Base-by-base conservation (phyloP, 2,797 vertebrate genomes). In the Melanotaenia parkinsoni region DNA sequence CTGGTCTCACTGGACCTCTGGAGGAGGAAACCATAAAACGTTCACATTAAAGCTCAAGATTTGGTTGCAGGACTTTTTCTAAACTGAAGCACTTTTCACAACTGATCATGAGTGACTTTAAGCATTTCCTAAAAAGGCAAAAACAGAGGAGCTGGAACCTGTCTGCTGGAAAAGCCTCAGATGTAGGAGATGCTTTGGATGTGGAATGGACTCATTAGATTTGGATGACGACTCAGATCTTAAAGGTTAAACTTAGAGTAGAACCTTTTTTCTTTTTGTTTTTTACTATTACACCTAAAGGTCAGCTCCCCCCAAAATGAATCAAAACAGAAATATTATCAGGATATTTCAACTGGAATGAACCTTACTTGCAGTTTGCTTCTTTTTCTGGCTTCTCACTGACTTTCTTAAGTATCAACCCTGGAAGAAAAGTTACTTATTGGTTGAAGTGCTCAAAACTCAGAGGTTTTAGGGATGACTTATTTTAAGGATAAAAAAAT, bases 1-100 rank as follows among this genome's bases (percentile, higher is more conserved):
- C 45, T 75, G 81, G 81, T 86, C 89, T 82, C 85, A 0, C 61
- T 53, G 89, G 90, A 88, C 81, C 76, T 84, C 83, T 62, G 85
- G 53, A 82, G 82, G 71, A 88, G 90, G 87, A 91, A 92, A 80
- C 30, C 51, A 67, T 72, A 66, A 80, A 83, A 70, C 14, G 9
- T 83, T 86, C 73, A 68, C 86, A 81, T 75, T 67, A 37, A 82
- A 58, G 13, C 54, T 54, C 32, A 10, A 0, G 3, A 1, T 70
- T 68, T 72, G 18, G 16, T 0, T 24, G 32, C 22, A 0, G 13
- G 50, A 8, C 28, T 60, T 14, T 3, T 54, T 63, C 0, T 47
- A 47, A 4, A 1, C 16, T 20, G 51, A 37, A 3, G n/a, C 6
- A 1, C 20, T 33, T 22, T 74, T 80, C 68, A 53, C 14, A 32